Conservation (phyloP, 1,140 invertebrate species). For the Anastrepha ludens region DNA sequence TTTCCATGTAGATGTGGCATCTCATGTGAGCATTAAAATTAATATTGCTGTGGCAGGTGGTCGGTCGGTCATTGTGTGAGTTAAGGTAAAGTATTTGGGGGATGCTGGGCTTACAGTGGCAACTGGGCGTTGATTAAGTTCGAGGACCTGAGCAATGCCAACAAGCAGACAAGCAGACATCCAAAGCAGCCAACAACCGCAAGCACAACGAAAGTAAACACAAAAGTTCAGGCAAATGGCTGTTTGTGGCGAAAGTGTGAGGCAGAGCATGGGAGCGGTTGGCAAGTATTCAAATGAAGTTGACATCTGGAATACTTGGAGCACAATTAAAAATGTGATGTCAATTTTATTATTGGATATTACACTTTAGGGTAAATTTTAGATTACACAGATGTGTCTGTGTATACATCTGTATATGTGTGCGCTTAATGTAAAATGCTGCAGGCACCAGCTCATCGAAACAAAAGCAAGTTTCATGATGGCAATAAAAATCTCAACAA, state of each 20-base stretch:
- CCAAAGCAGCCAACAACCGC: background rate
- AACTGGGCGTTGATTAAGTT: constrained; percentile 6
- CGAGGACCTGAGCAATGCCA: background rate
- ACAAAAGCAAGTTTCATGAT: background rate
- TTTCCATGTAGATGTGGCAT: constrained; percentile 59
- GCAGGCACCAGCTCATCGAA: background rate
- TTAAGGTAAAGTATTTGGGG: background rate
- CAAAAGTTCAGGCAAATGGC: background rate
- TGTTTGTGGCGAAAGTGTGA: background rate
- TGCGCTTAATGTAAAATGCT: background rate
- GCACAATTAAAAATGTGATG: constrained; percentile 70
- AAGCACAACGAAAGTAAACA: background rate
- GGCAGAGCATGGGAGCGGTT: background rate
- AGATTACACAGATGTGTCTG: background rate
- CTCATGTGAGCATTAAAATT: constrained; percentile 74
- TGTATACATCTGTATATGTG: background rate
- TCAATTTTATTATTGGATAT: constrained; percentile 66
- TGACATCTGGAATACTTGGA: constrained; percentile 53
- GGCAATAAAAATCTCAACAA: background rate
- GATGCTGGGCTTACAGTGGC: background rate
- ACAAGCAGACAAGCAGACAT: background rate
- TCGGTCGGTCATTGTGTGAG: background rate
- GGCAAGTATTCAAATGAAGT: background rate
- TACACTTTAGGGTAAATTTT: constrained; percentile 33
- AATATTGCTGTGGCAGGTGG: constrained; percentile 64